Evolutionary conservation across 2,113 vertebrate genomes (phyloP).

Genomic region (Takifugu bimaculatus): DNA sequence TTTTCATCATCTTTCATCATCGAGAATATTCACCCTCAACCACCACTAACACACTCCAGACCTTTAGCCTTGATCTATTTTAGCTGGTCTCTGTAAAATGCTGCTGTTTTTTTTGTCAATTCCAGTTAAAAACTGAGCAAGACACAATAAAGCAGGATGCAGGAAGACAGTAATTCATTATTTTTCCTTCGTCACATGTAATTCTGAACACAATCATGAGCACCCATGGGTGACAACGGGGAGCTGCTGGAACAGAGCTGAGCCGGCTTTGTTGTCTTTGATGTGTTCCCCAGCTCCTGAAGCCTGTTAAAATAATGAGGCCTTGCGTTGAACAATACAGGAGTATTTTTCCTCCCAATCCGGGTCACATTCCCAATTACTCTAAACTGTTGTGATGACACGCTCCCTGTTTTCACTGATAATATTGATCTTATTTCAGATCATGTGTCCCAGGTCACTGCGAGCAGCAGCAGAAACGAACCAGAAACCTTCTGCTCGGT

Average conservation of each 20-base stretch:
- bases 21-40: too few relatives aligned
- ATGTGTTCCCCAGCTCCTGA: slow-evolving; percentile 36
- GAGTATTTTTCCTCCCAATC: slow-evolving; percentile 58
- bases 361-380: slow-evolving; percentile 61
- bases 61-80: too few relatives aligned
- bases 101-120: too few relatives aligned
- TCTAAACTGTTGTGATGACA: slow-evolving; percentile 62
- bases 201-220: neutral
- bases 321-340: slow-evolving; percentile 51
- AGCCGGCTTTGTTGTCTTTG: slow-evolving; percentile 2
- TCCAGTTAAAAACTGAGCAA: too few relatives aligned
- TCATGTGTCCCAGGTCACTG: slow-evolving; percentile 31
- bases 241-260: neutral
- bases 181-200: neutral
- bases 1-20: too few relatives aligned
- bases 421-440: slow-evolving; percentile 66
- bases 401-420: slow-evolving; percentile 62
- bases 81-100: too few relatives aligned
- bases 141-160: too few relatives aligned
- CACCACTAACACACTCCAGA: too few relatives aligned
- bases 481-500: neutral
- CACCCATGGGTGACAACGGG: neutral
- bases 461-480: slow-evolving; percentile 1
- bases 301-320: slow-evolving; percentile 56
- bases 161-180: too few relatives aligned